These are phyloP conservation scores for Drosophila colorata DNA, from an alignment of 2,888 invertebrate genomes.

Conservation along the genomic window DNA sequence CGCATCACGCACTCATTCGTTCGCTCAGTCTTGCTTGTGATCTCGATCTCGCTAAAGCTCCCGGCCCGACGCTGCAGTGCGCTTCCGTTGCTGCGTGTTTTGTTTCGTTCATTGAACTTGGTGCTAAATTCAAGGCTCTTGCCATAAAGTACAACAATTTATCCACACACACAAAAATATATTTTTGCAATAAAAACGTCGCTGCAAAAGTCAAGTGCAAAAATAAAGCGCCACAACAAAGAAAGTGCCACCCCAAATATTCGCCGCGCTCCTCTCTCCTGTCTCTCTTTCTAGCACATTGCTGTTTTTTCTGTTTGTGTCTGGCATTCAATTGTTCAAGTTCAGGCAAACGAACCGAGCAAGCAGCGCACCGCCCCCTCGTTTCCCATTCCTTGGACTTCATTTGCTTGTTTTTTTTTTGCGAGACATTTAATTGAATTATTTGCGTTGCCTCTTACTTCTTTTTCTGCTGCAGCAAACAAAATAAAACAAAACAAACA, in stretches of 20 bases:
- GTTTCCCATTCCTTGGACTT: conserved; percentile 42
- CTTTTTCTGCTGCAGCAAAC: conserved; percentile 30
- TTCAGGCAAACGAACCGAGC: conserved; percentile 46
- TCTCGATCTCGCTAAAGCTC: conserved; percentile 58
- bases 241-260: conserved; percentile 55
- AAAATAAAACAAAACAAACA: conserved; percentile 37
- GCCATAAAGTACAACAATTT: conserved; percentile 33
- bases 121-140: conserved; percentile 61
- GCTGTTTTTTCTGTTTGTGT: conserved; percentile 15
- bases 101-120: conserved; percentile 68
- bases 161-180: conserved; percentile 20
- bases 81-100: conserved; percentile 45
- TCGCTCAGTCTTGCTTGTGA: conserved; percentile 56
- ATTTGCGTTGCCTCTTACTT: conserved; percentile 43
- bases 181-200: conserved; percentile 73
- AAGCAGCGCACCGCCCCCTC: conserved; percentile 18
- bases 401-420: conserved; percentile 52
- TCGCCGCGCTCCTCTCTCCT: conserved; percentile 6
- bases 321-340: conserved; percentile 68
- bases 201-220: conserved; percentile 75
- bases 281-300: conserved; percentile 21
- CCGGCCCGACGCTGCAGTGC: conserved; percentile 19
- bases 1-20: conserved; percentile 47
- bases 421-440: conserved; percentile 74
- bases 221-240: conserved; percentile 66